Evolutionary conservation across 2,888 invertebrate species (phyloP).

Genomic region (Eueremaeus valkanovi): DNA sequence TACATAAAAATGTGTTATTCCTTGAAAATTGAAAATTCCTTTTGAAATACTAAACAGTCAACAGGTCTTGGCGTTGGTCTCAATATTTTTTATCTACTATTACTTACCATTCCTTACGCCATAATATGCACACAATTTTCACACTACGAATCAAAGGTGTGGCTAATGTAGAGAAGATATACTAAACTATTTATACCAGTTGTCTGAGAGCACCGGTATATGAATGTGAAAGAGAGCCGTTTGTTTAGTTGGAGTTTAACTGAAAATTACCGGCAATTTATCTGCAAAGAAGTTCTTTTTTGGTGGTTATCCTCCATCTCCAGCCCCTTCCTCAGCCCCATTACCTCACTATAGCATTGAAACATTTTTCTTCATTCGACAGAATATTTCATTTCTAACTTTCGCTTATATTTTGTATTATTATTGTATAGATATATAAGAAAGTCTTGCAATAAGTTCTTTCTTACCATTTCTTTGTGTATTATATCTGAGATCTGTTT

Average conservation of each 20-base stretch:
- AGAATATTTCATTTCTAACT: too few species aligned
- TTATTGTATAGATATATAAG: too few species aligned
- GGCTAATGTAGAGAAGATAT: not conserved
- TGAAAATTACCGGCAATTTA: conserved; percentile 13
- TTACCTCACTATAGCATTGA: too few species aligned
- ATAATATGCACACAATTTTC: not conserved
- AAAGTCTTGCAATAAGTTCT: not conserved
- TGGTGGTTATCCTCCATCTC: not conserved
- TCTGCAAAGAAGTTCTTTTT: not conserved
- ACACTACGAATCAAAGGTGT: not conserved
- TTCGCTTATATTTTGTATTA: too few species aligned
- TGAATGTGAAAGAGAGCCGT: too few species aligned
- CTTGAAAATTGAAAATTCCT: not conserved
- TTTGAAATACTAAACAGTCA: not conserved
- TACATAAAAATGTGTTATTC: not conserved
- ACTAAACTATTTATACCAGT: not conserved
- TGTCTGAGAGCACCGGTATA: not conserved
- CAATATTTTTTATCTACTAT: not conserved
- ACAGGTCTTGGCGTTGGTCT: conserved; percentile 27
- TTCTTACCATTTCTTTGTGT: not conserved
- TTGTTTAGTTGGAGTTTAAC: too few species aligned
- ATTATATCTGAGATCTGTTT: not conserved
- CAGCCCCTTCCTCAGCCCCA: too few species aligned
- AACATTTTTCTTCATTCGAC: too few species aligned
- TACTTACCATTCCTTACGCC: not conserved